Percentiles rank a stretch among this genome's conserved stretches.
These are phyloP conservation scores for Geotrypetes seraphini DNA, from an alignment of 2,797 vertebrate species.

Conservation along the genomic window DNA sequence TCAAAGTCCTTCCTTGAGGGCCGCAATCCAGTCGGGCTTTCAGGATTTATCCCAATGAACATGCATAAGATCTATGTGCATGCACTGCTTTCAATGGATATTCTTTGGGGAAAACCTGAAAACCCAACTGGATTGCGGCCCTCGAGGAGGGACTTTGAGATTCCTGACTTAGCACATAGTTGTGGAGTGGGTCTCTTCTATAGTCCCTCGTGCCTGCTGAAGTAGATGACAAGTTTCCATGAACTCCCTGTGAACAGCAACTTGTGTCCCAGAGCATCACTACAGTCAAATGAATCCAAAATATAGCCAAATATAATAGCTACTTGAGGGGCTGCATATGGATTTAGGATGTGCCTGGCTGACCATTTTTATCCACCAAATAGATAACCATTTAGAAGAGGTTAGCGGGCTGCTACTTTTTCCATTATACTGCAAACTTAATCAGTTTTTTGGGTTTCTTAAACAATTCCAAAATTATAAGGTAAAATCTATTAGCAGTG, in stretches of 20 bases:
- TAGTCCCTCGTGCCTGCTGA: too few species aligned
- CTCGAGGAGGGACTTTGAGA: too few species aligned
- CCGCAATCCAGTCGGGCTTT: too few species aligned
- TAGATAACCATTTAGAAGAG: neutral
- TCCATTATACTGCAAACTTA: neutral
- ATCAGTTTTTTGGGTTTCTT: slow-evolving; percentile 7
- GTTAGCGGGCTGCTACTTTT: slow-evolving; percentile 2
- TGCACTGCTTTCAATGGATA: too few species aligned
- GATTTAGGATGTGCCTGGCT: neutral
- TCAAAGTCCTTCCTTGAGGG: too few species aligned
- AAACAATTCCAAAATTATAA: slow-evolving; percentile 10
- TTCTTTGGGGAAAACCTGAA: too few species aligned
- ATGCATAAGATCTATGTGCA: too few species aligned
- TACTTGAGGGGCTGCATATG: neutral
- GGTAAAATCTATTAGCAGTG: slow-evolving; percentile 6
- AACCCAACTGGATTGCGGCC: too few species aligned
- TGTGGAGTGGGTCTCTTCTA: too few species aligned
- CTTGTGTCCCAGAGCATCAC: slow-evolving; percentile 7
- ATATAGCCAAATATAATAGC: neutral
- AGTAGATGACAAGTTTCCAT: slow-evolving; percentile 6
- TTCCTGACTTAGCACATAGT: too few species aligned
- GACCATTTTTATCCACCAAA: slow-evolving; percentile 8
- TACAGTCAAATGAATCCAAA: slow-evolving; percentile 27
- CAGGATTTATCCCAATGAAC: too few species aligned
- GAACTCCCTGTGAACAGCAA: slow-evolving; percentile 10